Evolutionary conservation across 2,113 vertebrate genomes (phyloP), one percentile per base, ranked within the genome.

Genomic region (Serinus canaria): DNA sequence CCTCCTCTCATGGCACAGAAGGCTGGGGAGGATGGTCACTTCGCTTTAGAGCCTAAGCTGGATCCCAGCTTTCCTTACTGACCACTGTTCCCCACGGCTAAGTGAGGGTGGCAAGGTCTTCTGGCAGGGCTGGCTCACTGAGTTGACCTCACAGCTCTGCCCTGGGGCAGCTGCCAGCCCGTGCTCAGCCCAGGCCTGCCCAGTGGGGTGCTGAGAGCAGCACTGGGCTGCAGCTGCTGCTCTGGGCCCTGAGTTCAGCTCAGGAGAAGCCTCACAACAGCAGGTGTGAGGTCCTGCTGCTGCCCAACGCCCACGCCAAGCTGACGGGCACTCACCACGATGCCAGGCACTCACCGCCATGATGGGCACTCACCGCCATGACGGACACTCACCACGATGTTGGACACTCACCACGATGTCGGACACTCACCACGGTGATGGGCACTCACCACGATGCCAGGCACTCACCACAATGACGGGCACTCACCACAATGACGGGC

Each of bases 191-290:
- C 28, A 20, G 27, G 9, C 30, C 22, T 19, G 39, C 35, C n/a
- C 6, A 4, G 3, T 3, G 23, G n/a, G 18, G 7, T 28, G 18
- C 56, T 62, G 39, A 43, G 75, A 70, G 35, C 0, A 0, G 17
- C 33, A 3, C 25, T 47, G 67, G 70, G 53, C 52, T 89, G 58
- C 67, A 76, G 60, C n/a, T 87, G 74, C 75, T 66, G 73, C 4
- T 63, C 66, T 30, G 70, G 9, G 55, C 31, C 19, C 35, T 0
- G 13, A 17, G 59, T 9, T 87, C 56, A 19, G 20, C 79, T 81
- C 50, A n/a, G 47, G 41, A 62, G 37, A 11, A 31, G 3, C 6
- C 53, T 69, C 23, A 1, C 35, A 2, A 17, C 44, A 35, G 70
- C 23, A 35, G 56, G 50, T 24, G 44, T 13, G 69, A 58, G 30